Conservation (phyloP, 1,140 invertebrate genomes). For the Hyposmocoma kahamanoa region DNA sequence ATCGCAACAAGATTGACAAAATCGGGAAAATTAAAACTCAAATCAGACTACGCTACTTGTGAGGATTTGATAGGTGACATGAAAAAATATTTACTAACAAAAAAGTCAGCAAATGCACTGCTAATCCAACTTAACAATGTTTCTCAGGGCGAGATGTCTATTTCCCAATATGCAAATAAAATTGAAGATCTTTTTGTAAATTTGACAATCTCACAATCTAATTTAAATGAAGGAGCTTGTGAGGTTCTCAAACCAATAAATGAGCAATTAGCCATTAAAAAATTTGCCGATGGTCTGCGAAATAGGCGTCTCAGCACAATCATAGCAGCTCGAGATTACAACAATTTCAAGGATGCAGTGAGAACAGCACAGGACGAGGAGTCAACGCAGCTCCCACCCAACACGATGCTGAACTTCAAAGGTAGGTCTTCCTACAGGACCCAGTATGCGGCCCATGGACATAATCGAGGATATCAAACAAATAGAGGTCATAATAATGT, state of each 20-base stretch:
- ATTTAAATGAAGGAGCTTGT: neutral
- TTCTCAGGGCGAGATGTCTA: neutral
- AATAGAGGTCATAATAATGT: neutral
- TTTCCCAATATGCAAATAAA: neutral
- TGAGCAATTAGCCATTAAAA: neutral
- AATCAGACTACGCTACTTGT: neutral
- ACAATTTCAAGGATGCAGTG: neutral
- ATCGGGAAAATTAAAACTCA: neutral
- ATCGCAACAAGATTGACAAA: neutral
- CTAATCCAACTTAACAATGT: neutral
- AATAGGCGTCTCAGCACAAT: neutral
- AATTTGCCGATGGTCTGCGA: neutral
- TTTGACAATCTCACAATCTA: neutral
- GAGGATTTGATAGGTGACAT: neutral
- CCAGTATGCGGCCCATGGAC: neutral
- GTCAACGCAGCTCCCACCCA: neutral
- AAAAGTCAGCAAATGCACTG: neutral
- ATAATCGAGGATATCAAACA: neutral
- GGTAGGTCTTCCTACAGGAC: neutral
- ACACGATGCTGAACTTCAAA: neutral
- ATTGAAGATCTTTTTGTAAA: neutral
- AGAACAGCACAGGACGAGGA: neutral
- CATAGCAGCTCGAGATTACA: neutral
- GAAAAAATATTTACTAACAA: neutral
- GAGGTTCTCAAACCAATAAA: neutral